These are phyloP conservation scores for Brachypalpus laphriformis DNA, from an alignment of 2,888 invertebrate species.

Conservation along the genomic window DNA sequence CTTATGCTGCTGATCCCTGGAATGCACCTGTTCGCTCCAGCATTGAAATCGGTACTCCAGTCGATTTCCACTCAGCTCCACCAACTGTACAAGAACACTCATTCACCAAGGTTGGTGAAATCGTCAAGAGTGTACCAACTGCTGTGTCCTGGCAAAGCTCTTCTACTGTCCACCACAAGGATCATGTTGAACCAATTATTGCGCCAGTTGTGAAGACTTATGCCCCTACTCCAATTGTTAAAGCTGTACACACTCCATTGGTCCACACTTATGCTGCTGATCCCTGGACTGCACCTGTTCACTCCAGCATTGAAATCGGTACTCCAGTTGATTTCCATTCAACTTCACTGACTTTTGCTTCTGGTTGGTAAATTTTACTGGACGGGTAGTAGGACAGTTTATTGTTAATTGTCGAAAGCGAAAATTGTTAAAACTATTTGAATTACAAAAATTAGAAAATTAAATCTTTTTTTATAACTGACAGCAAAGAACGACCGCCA, in stretches of 20 bases:
- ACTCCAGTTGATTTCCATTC: not conserved
- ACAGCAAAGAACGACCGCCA: too few relatives aligned
- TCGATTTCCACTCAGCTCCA: slow-evolving; percentile 78
- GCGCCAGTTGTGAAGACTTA: slow-evolving; percentile 78
- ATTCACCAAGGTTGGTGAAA: slow-evolving; percentile 78
- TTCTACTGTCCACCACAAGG: slow-evolving; percentile 83
- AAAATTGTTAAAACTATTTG: too few relatives aligned
- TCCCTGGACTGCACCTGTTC: slow-evolving; percentile 4
- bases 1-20: slow-evolving; percentile 10
- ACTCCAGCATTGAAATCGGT: slow-evolving; percentile 67
- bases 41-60: too few relatives aligned
- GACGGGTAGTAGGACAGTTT: slow-evolving; percentile 7
- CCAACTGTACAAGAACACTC: slow-evolving; percentile 79
- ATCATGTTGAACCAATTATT: slow-evolving; percentile 79
- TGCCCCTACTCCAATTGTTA: slow-evolving; percentile 71
- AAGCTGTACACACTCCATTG: slow-evolving; percentile 29
- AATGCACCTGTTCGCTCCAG: too few relatives aligned
- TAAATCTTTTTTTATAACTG: too few relatives aligned
- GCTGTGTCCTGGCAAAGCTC: slow-evolving; percentile 84
- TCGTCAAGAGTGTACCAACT: slow-evolving; percentile 82
- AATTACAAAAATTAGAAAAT: too few relatives aligned
- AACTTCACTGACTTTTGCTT: slow-evolving; percentile 50
- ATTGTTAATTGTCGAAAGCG: too few relatives aligned
- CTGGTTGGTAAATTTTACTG: slow-evolving; percentile 37
- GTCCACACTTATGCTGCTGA: slow-evolving; percentile 8